Conservation (phyloP, 2,888 invertebrate genomes). For the Oligia latruncula region DNA sequence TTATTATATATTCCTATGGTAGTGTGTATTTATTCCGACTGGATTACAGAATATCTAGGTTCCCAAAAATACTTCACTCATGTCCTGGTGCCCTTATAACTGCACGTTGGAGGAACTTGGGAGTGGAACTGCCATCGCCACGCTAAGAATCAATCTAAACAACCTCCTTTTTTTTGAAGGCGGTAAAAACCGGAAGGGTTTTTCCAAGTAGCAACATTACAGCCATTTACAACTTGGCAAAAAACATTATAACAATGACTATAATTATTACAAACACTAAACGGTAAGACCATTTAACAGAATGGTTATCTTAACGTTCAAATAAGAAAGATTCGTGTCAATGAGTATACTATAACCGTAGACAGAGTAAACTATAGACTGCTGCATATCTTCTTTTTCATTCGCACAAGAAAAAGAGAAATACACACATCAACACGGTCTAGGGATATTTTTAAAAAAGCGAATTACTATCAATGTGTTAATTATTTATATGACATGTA, state of each 20-base stretch:
- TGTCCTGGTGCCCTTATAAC: not conserved
- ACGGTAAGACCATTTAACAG: slow-evolving; percentile 12
- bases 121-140: not conserved
- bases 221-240: not conserved
- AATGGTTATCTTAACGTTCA: slow-evolving; percentile 32
- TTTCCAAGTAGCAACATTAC: not conserved
- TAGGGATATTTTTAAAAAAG: no score
- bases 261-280: slow-evolving; percentile 15
- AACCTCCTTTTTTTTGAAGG: no score
- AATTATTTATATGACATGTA: no score
- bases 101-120: not conserved
- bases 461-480: no score
- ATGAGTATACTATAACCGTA: slow-evolving; percentile 18
- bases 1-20: no score
- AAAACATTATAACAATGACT: slow-evolving; percentile 12
- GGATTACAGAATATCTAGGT: no score
- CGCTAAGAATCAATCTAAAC: not conserved
- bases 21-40: no score
- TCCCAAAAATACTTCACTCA: not conserved
- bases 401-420: no score
- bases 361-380: no score
- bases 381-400: no score
- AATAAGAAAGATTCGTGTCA: slow-evolving; percentile 31
- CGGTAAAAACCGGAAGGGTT: not conserved
- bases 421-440: no score